A percentile compares a stretch with the other conserved stretches of the same genome.
Conservation (phyloP, 2,888 invertebrate genomes). For the Sceliomorpha sp. region DNA sequence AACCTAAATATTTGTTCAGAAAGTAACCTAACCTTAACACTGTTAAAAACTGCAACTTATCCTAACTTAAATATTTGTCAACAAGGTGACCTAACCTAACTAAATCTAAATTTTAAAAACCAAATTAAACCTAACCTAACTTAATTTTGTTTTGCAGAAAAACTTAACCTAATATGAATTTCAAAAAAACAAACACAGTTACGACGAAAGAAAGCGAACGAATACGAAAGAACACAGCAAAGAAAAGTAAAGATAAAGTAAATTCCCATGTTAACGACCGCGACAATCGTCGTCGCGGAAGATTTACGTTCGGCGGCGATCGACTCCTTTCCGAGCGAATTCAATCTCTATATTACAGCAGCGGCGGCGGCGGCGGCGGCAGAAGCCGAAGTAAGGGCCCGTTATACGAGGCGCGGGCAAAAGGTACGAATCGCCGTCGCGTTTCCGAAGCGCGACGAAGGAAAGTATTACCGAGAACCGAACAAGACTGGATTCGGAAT, state of each 20-base stretch:
- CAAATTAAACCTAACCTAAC: too few species aligned
- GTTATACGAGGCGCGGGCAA: constrained; percentile 41
- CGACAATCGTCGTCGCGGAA: constrained; percentile 51
- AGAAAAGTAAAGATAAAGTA: constrained; percentile 41
- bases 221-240: constrained; percentile 17
- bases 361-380: constrained; percentile 3
- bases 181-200: constrained; percentile 26
- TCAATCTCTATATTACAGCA: constrained; percentile 56
- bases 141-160: too few species aligned
- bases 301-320: constrained; percentile 34
- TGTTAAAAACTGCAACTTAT: too few species aligned
- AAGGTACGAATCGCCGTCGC: constrained; percentile 36
- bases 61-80: too few species aligned
- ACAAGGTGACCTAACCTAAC: too few species aligned
- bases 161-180: too few species aligned
- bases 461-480: constrained; percentile 52
- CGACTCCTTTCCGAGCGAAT: constrained; percentile 38
- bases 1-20: too few species aligned
- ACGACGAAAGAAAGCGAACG: constrained; percentile 3
- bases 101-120: too few species aligned
- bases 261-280: constrained; percentile 52
- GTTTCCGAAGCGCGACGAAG: constrained; percentile 20
- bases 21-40: too few species aligned
- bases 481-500: constrained; percentile 44
- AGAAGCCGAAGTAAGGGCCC: constrained; percentile 32